Base-by-base conservation (phyloP, 2,113 vertebrate species). In the Seriola aureovittata region DNA sequence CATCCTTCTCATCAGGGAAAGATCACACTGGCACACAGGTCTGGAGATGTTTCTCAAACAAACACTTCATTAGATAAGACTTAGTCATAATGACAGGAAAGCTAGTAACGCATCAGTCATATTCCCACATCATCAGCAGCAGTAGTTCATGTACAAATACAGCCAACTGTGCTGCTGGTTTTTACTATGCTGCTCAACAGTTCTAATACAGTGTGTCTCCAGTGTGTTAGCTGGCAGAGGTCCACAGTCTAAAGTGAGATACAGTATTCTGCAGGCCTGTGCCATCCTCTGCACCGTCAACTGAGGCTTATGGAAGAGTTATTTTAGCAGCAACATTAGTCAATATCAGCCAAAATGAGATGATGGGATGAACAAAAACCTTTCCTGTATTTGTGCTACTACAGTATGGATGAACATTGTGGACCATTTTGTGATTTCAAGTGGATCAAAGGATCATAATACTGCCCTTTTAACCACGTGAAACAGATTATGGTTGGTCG, bases 181-280 rank as follows among this genome's bases (percentile, higher is more conserved):
- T 80, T 88, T 63, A 85, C 67, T 55, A 69, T 78, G 70, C 87
- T 65, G 78, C 76, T 90, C 81, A 88, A 77, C 77, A 84, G 82
- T 89, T 84, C 75, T 83, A 66, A 89, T 66, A 85, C 57, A 12
- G 71, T n/a, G 57, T 70, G 82, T 90, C 89, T 91, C 87, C 81
- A n/a, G 85, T 89, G 91, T 80, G 87, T 87, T 84, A 65, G 48
- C 57, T 92, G 91, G 91, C 89, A 90, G 71, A 86, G 10, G n/a
- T 85, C 91, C 90, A 89, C 85, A 88, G 77, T 90, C 85, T 86
- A 91, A 84, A 92, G 87, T 93, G 65, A 88, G 72, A 86, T 88
- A 87, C 87, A 88, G 82, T 88, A 81, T 81, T 81, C 72, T 86
- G 79, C 72, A 78, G 77, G 65, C 82, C 71, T 48, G 52, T 71